phyloP scores from a whole-genome alignment of 2,113 vertebrate genomes.

The Synchiropus splendidus region DNA sequence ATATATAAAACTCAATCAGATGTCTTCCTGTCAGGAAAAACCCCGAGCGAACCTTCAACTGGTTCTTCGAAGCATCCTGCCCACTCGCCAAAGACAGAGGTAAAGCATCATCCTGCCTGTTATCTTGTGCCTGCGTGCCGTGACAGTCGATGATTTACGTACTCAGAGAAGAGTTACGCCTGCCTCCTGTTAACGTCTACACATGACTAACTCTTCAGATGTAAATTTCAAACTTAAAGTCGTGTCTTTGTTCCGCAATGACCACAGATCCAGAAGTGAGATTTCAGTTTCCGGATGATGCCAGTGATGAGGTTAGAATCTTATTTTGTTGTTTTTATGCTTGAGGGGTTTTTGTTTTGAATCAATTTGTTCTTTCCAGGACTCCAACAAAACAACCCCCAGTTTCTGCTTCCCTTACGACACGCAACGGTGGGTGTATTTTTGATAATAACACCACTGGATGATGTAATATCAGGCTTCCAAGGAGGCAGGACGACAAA shows the following conservation, averaged over 20 bases:
- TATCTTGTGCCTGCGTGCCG: too few species aligned
- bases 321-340: too few species aligned
- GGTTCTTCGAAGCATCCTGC: slow-evolving; percentile 77
- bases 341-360: too few species aligned
- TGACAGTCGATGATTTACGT: too few species aligned
- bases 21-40: slow-evolving; percentile 60
- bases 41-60: slow-evolving; percentile 72
- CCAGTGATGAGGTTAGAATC: slow-evolving; percentile 38
- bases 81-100: slow-evolving; percentile 72
- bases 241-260: too few species aligned
- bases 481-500: too few species aligned
- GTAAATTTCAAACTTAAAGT: too few species aligned
- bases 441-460: too few species aligned
- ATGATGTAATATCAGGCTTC: too few species aligned
- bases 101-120: slow-evolving; percentile 27
- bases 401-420: slow-evolving; percentile 87
- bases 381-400: slow-evolving; percentile 69
- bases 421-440: slow-evolving; percentile 67
- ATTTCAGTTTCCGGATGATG: slow-evolving; percentile 65
- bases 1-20: neutral
- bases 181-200: too few species aligned
- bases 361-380: slow-evolving; percentile 47
- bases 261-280: slow-evolving; percentile 56
- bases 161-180: too few species aligned
- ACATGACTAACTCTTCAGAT: too few species aligned